These are phyloP conservation scores for Brachionus asplanchnoidis DNA, from an alignment of 1,140 invertebrate genomes.

Conservation along the genomic window DNA sequence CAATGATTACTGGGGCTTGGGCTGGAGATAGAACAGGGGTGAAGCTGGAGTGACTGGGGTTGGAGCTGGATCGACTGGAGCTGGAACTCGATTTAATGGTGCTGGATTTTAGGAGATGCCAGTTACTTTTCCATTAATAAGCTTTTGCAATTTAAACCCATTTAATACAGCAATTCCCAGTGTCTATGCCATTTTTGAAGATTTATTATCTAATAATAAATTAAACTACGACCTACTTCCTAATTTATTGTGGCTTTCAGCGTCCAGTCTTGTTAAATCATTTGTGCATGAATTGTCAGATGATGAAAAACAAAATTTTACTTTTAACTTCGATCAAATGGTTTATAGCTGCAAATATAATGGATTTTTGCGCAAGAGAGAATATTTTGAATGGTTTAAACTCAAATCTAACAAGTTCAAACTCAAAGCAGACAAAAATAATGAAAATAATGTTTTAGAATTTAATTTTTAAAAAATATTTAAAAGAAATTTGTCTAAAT, in stretches of 20 bases:
- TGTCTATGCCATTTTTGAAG: neutral
- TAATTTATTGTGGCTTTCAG: neutral
- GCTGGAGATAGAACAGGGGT: too few relatives aligned
- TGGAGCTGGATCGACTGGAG: too few relatives aligned
- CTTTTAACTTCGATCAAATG: neutral
- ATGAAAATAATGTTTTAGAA: neutral
- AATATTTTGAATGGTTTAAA: conserved; percentile 21
- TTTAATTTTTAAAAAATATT: neutral
- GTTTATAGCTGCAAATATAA: neutral
- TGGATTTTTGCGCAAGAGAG: neutral
- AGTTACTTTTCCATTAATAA: too few relatives aligned
- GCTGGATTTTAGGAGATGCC: too few relatives aligned
- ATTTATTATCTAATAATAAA: neutral
- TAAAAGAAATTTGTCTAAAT: neutral
- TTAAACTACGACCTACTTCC: neutral
- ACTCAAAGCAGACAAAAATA: neutral
- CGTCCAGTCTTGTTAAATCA: neutral
- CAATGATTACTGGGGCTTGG: too few relatives aligned
- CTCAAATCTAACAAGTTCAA: neutral
- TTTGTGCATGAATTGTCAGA: neutral
- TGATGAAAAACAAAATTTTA: neutral
- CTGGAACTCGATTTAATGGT: too few relatives aligned
- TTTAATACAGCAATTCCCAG: neutral
- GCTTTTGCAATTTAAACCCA: conserved; percentile 19
- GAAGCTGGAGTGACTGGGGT: too few relatives aligned